Evolutionary conservation across 2,113 vertebrate genomes (phyloP), one percentile per base, ranked within the genome.

Genomic region (Kobus ellipsiprymnus): DNA sequence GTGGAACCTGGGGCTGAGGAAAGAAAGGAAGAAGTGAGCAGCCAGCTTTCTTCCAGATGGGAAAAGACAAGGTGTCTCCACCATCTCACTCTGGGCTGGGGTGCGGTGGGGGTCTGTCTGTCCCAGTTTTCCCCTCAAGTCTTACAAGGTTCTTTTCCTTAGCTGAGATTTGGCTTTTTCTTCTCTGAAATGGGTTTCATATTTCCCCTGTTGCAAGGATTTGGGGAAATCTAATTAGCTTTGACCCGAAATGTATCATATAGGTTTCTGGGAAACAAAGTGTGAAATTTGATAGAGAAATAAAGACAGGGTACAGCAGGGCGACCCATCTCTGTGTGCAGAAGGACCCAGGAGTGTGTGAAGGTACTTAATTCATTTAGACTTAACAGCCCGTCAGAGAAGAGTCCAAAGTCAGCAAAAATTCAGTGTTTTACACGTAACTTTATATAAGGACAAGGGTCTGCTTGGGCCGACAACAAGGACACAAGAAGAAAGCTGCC

Each of bases 51-150:
- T 92, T 82, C 54, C 67, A 4, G 36, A 48, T 33, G 25, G 71
- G 19, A 30, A n/a, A 62, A 84, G 57, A 60, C n/a, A 84, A 81
- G 40, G 11, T 59, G 8, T 81, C 36, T 55, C 16, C 27, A 40
- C 27, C n/a, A 2, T 81, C 52, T 95, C 46, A 52, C 27, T 21
- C 36, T 40, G 57, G 82, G n/a, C 67, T 13, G 19, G 40, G 71
- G 71, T 77, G 36, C 0, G 0, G 12, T 0, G 1, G 12, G 40
- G 0, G 14, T 44, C 71, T 15, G 21, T 23, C 71, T 44, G 71
- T 44, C 71, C 23, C 71, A 77, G 71, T 44, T 86, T 55, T 71
- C 85, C 19, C 17, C 13, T 81, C 36, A 44, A 1, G 11, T 85
- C 48, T 74, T 36, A 54, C 16, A 67, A 78, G 44, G 8, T 52